Base-by-base conservation (phyloP, 2,888 invertebrate species). In the Schizotus pectinicornis region DNA sequence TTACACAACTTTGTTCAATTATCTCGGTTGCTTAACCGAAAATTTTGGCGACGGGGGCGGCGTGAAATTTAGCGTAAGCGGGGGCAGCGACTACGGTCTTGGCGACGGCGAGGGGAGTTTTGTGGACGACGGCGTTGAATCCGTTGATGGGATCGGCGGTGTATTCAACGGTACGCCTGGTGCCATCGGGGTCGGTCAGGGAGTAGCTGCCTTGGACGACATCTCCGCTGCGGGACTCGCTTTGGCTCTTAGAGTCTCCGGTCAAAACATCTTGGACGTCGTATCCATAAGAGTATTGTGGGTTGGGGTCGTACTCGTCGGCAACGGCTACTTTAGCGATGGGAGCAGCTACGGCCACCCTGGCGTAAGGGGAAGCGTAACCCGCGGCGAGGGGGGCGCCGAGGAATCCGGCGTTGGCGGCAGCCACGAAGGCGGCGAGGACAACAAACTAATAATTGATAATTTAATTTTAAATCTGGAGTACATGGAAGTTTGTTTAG, bases 101-200 rank as follows among this genome's bases (percentile, higher is more conserved):
- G 22, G 22, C 22, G 22, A 79, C 80, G 0, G 81, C 81, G 22
- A 48, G n/a, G 1, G 87, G 85, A 64, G 85, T 86, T 67, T 83
- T 84, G 77, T 84, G 85, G 0, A 87, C 87, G 39, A 86, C 83
- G 6, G 86, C 86, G 76, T 86, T 86, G 79, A 86, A 86, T 1
- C 86, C 86, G 65, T 85, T 84, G 50, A 82, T 80, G 31, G 85
- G 83, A 71, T 86, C 86, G 14, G 86, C 86, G 34, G 81, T 80
- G 73, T 84, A 84, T 66, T 83, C 82, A 8, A 84, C 84, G 65
- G 80, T 75, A 59, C 84, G 79, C 61, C 79, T 77, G 53, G 81
- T 81, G 67, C 84, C 84, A 67, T 84, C 84, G 8, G 84, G 79
- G 70, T 84, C 84, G 47, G 80, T 77, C 5, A 84, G 71, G 30